A percentile compares a stretch with the other conserved stretches of the same genome.
Evolutionary conservation across 2,797 vertebrate genomes (phyloP).

Genomic region (Pachyuromys duprasi): DNA sequence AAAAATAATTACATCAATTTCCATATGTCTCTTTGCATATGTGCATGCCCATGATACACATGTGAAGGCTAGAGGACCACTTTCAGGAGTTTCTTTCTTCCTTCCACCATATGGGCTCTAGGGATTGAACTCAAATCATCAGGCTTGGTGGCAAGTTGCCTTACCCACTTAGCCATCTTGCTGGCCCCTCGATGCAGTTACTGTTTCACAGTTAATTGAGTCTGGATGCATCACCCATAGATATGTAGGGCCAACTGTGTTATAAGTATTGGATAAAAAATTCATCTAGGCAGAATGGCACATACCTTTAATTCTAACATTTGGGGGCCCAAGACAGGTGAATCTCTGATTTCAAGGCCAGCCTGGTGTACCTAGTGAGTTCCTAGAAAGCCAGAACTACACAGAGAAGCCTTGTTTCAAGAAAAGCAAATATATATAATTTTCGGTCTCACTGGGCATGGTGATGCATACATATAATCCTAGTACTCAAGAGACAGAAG

Average conservation of each 20-base stretch:
- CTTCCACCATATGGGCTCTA: background rate
- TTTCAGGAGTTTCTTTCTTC: background rate
- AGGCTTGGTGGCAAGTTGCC: background rate
- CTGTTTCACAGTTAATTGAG: background rate
- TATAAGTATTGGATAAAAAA: conserved; percentile 29
- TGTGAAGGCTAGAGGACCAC: background rate
- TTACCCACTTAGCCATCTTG: background rate
- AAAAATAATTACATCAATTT: background rate
- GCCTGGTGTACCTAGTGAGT: background rate
- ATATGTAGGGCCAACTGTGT: background rate
- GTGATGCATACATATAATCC: background rate
- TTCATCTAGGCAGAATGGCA: background rate
- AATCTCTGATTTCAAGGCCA: background rate
- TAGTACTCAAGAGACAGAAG: background rate
- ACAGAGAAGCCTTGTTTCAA: background rate
- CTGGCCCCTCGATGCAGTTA: background rate
- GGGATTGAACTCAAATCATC: background rate
- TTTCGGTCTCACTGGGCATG: background rate
- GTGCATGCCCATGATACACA: background rate
- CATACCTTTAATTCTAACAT: background rate
- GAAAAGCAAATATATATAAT: background rate
- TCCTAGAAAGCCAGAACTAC: background rate
- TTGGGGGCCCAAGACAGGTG: background rate
- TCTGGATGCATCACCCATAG: background rate
- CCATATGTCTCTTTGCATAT: background rate